Evolutionary conservation across 2,888 invertebrate genomes (phyloP).

Genomic region (Calliopum simillimum): DNA sequence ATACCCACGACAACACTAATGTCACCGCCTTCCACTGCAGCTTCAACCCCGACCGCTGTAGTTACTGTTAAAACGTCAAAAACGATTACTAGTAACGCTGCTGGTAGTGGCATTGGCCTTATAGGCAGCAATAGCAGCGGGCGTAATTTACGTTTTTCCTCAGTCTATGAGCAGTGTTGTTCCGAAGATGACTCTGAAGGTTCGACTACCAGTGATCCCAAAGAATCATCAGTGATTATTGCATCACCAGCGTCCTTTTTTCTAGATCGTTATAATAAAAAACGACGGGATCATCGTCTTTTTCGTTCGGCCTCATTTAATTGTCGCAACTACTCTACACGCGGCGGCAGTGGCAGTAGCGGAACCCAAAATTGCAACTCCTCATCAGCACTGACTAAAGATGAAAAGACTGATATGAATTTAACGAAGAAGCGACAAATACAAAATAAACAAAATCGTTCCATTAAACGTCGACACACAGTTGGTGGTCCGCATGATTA

Average conservation of each 20-base stretch:
- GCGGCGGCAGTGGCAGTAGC: constrained; percentile 55
- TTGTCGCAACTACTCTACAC: constrained; percentile 66
- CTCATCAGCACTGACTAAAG: constrained; percentile 72
- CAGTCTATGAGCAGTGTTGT: constrained; percentile 58
- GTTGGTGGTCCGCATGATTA: constrained; percentile 93
- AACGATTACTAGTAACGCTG: constrained; percentile 33
- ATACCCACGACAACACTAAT: constrained; percentile 42
- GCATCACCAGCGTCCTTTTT: constrained; percentile 63
- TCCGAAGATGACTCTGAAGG: constrained; percentile 65
- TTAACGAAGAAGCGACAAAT: constrained; percentile 79
- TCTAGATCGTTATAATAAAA: constrained; percentile 66
- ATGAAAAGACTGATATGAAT: constrained; percentile 84
- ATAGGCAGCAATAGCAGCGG: constrained; percentile 35
- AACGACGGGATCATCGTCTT: constrained; percentile 65
- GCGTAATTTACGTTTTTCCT: constrained; percentile 58
- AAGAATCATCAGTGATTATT: constrained; percentile 63
- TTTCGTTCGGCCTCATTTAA: constrained; percentile 67
- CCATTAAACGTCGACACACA: constrained; percentile 90
- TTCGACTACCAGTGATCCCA: constrained; percentile 66
- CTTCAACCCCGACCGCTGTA: constrained; percentile 55
- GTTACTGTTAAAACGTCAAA: constrained; percentile 44
- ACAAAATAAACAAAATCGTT: constrained; percentile 69
- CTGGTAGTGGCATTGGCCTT: constrained; percentile 17
- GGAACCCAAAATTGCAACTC: constrained; percentile 54
- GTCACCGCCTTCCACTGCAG: constrained; percentile 54